These are phyloP conservation scores for Cichladusa arquata DNA, from an alignment of 2,113 vertebrate species.

Conservation along the genomic window DNA sequence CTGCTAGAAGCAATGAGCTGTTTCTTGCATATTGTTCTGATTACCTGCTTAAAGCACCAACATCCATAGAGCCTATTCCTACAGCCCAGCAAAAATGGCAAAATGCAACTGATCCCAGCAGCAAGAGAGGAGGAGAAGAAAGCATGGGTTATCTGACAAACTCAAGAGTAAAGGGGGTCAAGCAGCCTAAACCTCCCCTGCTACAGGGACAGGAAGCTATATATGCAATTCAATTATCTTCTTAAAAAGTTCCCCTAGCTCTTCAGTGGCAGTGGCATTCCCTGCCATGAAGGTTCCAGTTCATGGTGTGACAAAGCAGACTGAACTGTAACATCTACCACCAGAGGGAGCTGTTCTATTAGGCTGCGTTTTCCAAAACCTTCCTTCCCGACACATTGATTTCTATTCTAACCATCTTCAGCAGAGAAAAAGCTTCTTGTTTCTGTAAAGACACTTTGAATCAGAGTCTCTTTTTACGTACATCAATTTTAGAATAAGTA, in stretches of 20 bases:
- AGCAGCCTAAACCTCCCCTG: background rate
- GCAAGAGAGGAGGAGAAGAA: background rate
- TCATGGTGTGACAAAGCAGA: background rate
- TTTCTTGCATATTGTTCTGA: background rate
- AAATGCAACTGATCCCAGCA: background rate
- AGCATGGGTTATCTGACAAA: background rate
- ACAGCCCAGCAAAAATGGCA: background rate
- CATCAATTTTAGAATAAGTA: background rate
- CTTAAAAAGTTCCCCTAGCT: background rate
- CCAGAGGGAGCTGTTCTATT: constrained; percentile 30
- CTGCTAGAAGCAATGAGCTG: constrained; percentile 7
- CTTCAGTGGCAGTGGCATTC: background rate
- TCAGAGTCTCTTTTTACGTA: background rate
- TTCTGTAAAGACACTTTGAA: background rate
- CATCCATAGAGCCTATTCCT: background rate
- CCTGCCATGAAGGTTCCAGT: background rate
- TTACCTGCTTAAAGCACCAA: constrained; percentile 13
- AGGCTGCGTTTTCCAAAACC: background rate
- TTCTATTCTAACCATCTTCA: background rate
- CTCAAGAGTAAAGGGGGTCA: background rate
- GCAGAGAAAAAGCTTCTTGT: background rate
- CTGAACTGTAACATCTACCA: background rate
- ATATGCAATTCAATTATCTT: background rate
- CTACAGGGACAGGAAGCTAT: background rate
- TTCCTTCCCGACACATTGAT: background rate